Conservation (phyloP, 1,140 invertebrate species). For the Drosophila sp. region DNA sequence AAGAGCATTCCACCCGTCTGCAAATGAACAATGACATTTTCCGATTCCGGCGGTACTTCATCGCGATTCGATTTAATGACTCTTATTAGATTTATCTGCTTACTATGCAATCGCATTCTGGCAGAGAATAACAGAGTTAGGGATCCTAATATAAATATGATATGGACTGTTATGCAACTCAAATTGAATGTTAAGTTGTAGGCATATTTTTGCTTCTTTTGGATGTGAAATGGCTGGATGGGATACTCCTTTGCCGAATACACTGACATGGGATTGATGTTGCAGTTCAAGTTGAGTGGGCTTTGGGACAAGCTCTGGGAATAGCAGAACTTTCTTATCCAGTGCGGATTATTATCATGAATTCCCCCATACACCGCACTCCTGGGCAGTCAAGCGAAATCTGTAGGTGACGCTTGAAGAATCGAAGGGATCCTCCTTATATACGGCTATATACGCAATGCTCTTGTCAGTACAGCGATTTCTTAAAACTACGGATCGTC, state of each 20-base stretch:
- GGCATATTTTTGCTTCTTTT: background rate
- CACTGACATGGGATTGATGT: constrained; percentile 5
- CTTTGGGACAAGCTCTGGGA: background rate
- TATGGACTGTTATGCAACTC: background rate
- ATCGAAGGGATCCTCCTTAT: background rate
- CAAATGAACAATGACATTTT: constrained; percentile 30
- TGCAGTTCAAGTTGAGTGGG: background rate
- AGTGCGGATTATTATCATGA: background rate
- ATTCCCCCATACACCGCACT: constrained; percentile 13
- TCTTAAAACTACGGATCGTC: constrained; percentile 3
- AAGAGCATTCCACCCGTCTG: constrained; percentile 11
- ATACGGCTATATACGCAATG: constrained; percentile 27
- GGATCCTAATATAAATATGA: background rate
- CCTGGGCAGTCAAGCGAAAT: constrained; percentile 4
- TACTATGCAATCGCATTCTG: background rate
- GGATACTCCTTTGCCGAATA: constrained; percentile 17
- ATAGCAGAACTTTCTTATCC: constrained; percentile 5
- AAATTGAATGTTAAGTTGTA: background rate
- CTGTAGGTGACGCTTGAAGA: background rate
- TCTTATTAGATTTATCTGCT: constrained; percentile 17
- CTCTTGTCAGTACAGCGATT: constrained; percentile 5
- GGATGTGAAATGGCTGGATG: background rate
- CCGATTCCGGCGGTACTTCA: background rate
- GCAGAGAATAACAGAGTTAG: background rate
- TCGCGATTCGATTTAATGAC: constrained; percentile 15